A percentile compares a stretch with the other conserved stretches of the same genome.
Evolutionary conservation across 2,797 vertebrate genomes (phyloP).

Genomic region (Tamandua tetradactyla): DNA sequence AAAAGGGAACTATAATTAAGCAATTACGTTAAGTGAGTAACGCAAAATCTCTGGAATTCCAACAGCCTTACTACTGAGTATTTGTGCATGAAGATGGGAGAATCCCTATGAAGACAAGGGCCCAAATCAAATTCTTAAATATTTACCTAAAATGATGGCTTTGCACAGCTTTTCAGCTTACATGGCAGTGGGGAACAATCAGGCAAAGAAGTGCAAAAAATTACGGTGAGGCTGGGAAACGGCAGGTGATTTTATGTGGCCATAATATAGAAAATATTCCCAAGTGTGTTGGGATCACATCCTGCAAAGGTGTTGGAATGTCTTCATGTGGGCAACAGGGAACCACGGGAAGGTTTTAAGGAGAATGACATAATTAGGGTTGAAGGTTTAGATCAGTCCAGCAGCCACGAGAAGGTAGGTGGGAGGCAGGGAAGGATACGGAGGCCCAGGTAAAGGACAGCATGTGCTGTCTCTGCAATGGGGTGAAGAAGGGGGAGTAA

Average conservation of each 20-base stretch:
- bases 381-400: background rate
- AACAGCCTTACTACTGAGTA: background rate
- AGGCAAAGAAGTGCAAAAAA: slow-evolving; percentile 15
- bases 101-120: background rate
- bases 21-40: background rate
- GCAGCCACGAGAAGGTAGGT: background rate
- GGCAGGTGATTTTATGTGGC: background rate
- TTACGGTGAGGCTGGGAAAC: background rate
- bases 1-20: background rate
- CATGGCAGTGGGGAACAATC: background rate
- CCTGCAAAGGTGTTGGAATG: background rate
- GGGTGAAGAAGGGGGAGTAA: background rate
- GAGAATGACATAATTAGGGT: background rate
- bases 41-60: background rate
- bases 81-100: background rate
- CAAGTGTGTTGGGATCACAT: background rate
- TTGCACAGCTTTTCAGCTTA: background rate
- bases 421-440: background rate
- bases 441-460: background rate
- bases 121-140: background rate
- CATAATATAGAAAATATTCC: background rate
- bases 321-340: background rate
- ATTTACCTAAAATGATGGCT: background rate
- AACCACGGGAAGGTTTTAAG: background rate
- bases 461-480: too few species aligned